These are phyloP conservation scores for Centropus unirufus DNA, from an alignment of 2,113 vertebrate genomes.

Conservation along the genomic window DNA sequence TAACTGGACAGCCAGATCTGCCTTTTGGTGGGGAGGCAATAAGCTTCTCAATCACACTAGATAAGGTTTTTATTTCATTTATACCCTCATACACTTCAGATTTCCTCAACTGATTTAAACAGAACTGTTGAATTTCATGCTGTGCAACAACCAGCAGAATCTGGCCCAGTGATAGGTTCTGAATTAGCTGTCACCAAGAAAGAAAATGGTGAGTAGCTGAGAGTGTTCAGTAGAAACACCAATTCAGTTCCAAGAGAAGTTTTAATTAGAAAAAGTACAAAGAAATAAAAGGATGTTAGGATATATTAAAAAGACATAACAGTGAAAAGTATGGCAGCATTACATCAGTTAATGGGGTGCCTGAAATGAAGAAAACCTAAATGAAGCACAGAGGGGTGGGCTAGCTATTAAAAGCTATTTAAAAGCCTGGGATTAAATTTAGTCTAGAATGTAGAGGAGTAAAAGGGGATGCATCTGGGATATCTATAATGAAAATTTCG, in stretches of 20 bases:
- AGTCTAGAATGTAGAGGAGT: neutral
- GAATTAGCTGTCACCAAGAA: neutral
- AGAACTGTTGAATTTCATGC: neutral
- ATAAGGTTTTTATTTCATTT: neutral
- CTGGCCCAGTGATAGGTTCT: neutral
- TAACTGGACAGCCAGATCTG: neutral
- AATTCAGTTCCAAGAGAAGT: neutral
- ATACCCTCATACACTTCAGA: neutral
- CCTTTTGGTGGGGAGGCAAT: rapidly evolving
- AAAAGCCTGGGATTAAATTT: constrained; percentile 4
- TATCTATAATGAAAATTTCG: neutral
- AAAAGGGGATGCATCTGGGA: neutral
- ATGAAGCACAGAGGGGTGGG: neutral
- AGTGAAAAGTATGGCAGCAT: neutral
- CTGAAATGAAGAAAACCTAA: neutral
- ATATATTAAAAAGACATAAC: neutral
- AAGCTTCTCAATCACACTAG: neutral
- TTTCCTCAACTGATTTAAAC: neutral
- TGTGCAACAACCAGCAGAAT: neutral
- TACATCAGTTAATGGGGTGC: neutral
- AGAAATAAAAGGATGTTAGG: neutral
- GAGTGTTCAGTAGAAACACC: neutral
- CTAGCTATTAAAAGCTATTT: neutral
- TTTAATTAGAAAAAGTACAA: neutral
- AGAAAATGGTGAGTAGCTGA: neutral